These are phyloP conservation scores for Archips xylosteana DNA, from an alignment of 2,888 invertebrate genomes.

Conservation along the genomic window DNA sequence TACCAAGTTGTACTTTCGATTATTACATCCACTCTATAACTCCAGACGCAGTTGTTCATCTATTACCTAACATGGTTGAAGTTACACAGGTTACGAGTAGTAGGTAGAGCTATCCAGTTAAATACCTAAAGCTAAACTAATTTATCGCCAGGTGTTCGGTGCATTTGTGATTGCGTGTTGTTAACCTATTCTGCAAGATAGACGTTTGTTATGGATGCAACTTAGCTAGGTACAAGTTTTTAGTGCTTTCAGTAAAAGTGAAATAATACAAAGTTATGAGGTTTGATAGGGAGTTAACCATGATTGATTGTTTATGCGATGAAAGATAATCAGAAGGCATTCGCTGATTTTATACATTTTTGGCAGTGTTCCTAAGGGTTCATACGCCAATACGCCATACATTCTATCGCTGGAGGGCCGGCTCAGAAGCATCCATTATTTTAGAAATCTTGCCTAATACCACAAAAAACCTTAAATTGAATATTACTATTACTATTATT, in stretches of 20 bases:
- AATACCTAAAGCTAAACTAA: conserved; percentile 33
- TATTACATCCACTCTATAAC: not conserved
- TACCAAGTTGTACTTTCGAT: not conserved
- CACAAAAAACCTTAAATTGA: no score
- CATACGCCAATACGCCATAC: no score
- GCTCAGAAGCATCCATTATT: no score
- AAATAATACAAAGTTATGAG: not conserved
- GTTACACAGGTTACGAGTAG: not conserved
- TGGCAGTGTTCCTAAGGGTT: no score
- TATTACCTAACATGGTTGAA: not conserved
- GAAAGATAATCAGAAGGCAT: no score
- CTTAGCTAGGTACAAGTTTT: not conserved
- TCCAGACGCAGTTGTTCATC: not conserved
- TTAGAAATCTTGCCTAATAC: no score
- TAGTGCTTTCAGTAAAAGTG: not conserved
- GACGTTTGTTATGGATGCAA: conserved; percentile 1
- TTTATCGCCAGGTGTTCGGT: conserved; percentile 38
- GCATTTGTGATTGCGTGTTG: conserved; percentile 32
- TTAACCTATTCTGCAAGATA: conserved; percentile 39
- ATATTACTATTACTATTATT: no score
- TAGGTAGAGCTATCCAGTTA: conserved; percentile 28
- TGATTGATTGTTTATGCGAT: no score
- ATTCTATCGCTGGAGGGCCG: no score
- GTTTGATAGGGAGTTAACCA: not conserved
- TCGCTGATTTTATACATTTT: no score